These are phyloP conservation scores for Cosmia trapezina DNA, from an alignment of 2,888 invertebrate species.

Conservation along the genomic window DNA sequence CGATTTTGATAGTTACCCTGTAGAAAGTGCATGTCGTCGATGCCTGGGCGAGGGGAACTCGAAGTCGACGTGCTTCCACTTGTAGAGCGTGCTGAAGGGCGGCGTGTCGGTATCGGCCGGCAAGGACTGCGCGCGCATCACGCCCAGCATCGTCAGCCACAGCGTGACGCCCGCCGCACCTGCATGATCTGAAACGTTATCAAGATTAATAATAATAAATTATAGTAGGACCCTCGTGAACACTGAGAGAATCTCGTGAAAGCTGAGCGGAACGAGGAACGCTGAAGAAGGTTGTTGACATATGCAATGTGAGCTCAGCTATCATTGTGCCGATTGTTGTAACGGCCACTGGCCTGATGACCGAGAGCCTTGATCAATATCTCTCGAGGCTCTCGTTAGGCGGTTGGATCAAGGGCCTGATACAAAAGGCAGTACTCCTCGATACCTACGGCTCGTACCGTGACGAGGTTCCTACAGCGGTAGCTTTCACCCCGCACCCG, in stretches of 20 bases:
- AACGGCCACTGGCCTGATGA: not conserved
- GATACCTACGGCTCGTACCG: not conserved
- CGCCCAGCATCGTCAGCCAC: conserved; percentile 88
- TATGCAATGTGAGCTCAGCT: not conserved
- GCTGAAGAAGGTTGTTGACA: not conserved
- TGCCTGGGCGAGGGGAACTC: conserved; percentile 91
- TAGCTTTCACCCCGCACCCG: no score
- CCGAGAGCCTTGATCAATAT: not conserved
- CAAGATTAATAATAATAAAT: not conserved
- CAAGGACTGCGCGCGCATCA: conserved; percentile 79
- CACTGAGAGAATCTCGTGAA: not conserved
- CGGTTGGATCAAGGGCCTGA: not conserved
- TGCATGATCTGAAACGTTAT: conserved; percentile 68
- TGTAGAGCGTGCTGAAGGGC: conserved; percentile 91
- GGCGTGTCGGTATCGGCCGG: conserved; percentile 88
- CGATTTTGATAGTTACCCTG: conserved; percentile 82
- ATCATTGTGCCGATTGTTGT: not conserved
- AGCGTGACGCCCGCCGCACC: conserved; percentile 81
- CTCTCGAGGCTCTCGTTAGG: not conserved
- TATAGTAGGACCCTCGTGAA: not conserved
- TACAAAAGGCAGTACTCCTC: not conserved
- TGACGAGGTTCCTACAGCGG: not conserved
- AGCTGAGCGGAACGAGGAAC: not conserved
- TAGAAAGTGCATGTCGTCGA: conserved; percentile 90
- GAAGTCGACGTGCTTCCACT: conserved; percentile 94